phyloP scores from a whole-genome alignment of 2,113 vertebrate species.

The Platichthys flesus region DNA sequence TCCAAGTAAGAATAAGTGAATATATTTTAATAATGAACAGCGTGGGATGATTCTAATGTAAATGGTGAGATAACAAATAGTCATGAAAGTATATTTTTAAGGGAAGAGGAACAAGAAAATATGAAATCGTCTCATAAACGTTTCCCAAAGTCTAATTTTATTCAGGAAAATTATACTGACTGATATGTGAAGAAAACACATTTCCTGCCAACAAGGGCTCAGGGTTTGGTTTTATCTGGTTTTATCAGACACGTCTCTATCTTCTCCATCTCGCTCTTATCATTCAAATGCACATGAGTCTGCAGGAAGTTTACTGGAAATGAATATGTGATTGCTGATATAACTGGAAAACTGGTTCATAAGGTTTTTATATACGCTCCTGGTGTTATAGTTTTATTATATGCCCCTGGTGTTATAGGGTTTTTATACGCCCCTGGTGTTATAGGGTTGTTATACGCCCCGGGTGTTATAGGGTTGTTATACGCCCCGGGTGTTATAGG shows the following conservation, averaged over 20 bases:
- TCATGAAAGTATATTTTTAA: neutral
- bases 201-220: no score
- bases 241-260: no score
- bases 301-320: no score
- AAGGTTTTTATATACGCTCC: neutral
- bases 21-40: neutral
- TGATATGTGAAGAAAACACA: no score
- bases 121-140: neutral
- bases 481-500: neutral
- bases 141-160: neutral
- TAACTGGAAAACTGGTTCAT: neutral
- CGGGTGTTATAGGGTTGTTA: neutral
- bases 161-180: neutral
- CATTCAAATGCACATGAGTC: no score
- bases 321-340: neutral
- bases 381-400: neutral
- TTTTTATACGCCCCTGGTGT: neutral
- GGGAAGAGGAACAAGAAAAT: neutral
- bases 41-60: neutral
- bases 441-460: no score
- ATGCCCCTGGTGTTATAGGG: no score
- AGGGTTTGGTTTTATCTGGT: no score
- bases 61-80: neutral
- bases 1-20: neutral
- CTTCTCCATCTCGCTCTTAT: no score